Evolutionary conservation across 2,888 invertebrate genomes (phyloP).

Genomic region (Euphydryas editha): DNA sequence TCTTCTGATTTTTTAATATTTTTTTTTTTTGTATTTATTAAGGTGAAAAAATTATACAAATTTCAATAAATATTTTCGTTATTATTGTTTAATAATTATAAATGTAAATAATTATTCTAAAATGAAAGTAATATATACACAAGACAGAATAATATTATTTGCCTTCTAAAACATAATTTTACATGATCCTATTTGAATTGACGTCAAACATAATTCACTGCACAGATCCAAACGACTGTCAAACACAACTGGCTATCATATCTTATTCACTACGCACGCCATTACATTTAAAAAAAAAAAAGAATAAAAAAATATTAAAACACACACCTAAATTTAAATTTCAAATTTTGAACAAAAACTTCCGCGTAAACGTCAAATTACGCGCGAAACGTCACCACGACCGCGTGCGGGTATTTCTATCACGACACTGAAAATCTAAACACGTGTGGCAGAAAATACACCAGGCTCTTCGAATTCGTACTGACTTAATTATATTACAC

Average conservation of each 20-base stretch:
- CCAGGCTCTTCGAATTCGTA: constrained; percentile 20
- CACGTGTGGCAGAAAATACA: constrained; percentile 65
- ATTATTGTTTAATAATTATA: no score
- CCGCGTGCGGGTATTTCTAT: constrained; percentile 58
- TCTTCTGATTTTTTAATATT: not conserved
- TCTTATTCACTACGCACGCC: constrained; percentile 35
- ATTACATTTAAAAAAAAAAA: constrained; percentile 42
- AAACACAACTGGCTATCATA: constrained; percentile 40
- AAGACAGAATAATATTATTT: constrained; percentile 15
- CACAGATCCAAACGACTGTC: constrained; percentile 35
- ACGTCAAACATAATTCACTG: constrained; percentile 39
- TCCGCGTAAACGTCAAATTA: constrained; percentile 46
- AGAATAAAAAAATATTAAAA: constrained; percentile 37
- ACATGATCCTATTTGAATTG: constrained; percentile 28
- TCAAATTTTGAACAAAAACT: constrained; percentile 48
- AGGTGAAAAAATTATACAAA: no score
- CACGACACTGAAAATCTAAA: constrained; percentile 67
- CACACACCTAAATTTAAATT: constrained; percentile 46
- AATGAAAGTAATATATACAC: constrained; percentile 7
- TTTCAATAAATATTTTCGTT: not conserved
- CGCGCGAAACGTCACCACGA: constrained; percentile 50
- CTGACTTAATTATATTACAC: constrained; percentile 36
- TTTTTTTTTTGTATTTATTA: not conserved
- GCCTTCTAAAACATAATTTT: constrained; percentile 8
- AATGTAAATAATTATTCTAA: not conserved